Base-by-base conservation (phyloP, 2,113 vertebrate species). In the Acanthisitta chloris region DNA sequence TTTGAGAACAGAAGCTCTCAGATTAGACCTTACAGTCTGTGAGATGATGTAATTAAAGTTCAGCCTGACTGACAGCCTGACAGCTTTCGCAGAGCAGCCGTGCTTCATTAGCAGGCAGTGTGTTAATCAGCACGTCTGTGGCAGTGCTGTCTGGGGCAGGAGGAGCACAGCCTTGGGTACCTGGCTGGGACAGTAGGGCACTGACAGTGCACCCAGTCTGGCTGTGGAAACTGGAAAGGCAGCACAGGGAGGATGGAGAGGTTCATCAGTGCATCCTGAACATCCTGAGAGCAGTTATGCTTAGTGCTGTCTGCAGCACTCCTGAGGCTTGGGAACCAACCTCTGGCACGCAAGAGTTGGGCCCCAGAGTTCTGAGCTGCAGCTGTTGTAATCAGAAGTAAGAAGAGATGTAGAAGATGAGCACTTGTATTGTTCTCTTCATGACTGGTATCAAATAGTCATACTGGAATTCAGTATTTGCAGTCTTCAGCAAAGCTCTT, bases 201-300 rank as follows among this genome's bases (percentile, higher is more conserved):
- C n/a, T 1, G 3, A 34, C 14, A 13, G 29, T 9, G 15, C 25
- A 28, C 48, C 0, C 3, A 40, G 21, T n/a, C 54, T 31, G 59
- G 26, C 70, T 85, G 36, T 6, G 9, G 24, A 3, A 40, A 8
- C 42, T 13, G 42, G 40, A 48, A n/a, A 12, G 9, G 21, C 9
- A 9, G 38, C 10, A 1, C 19, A 5, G 1, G 54, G 48, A 34
- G 58, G 17, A 12, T 55, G 64, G 58, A 42, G 9, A 23, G 38
- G 54, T 21, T 17, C 8, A 17, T 46, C 31, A 17, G 49, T 2
- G 8, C 11, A 17, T 43, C 51, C 40, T 61, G 55, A 40, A 24
- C 1, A 12, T 9, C 51, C 20, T 51, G 10, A 18, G 69, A 57
- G 51, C 18, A 36, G 45, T n/a, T n/a, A 1, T 0, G 4, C 2